These are phyloP conservation scores for Rhadina sibilatrix DNA, from an alignment of 2,113 vertebrate species.

Conservation along the genomic window DNA sequence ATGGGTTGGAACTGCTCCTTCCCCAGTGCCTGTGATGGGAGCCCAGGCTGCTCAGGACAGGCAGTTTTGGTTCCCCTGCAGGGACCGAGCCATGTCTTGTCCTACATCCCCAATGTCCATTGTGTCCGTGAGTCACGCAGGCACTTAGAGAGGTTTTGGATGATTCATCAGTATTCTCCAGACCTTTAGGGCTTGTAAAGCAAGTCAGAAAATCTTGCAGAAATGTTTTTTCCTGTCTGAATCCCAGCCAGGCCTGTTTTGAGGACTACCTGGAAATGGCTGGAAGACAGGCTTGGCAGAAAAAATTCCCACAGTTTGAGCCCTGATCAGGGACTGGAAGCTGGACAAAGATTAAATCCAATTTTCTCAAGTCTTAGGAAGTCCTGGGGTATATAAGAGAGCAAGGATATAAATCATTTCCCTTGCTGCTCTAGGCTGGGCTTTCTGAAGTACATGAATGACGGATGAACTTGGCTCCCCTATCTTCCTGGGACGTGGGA, in stretches of 20 bases:
- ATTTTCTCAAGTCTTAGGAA: background rate
- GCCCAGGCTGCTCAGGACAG: background rate
- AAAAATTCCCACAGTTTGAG: background rate
- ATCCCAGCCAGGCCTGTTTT: background rate
- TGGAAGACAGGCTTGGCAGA: background rate
- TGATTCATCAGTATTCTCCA: background rate
- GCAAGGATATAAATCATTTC: background rate
- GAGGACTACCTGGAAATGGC: slow-evolving; percentile 45
- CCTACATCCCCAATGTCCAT: background rate
- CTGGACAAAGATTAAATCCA: background rate
- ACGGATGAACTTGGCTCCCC: background rate
- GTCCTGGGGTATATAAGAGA: background rate
- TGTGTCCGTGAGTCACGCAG: background rate
- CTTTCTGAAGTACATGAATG: background rate
- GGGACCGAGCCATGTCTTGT: fast-evolving
- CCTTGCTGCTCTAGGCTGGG: background rate
- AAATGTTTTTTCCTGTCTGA: slow-evolving; percentile 35
- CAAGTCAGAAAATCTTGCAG: slow-evolving; percentile 20
- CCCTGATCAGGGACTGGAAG: background rate
- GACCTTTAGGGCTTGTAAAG: background rate
- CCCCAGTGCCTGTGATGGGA: fast-evolving
- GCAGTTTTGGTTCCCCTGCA: background rate
- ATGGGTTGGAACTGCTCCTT: background rate
- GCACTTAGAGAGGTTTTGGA: background rate
- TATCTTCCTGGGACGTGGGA: fast-evolving